Percentiles rank a stretch among this genome's conserved stretches.
These are phyloP conservation scores for Scaeva pyrastri DNA, from an alignment of 2,888 invertebrate species.

Conservation along the genomic window DNA sequence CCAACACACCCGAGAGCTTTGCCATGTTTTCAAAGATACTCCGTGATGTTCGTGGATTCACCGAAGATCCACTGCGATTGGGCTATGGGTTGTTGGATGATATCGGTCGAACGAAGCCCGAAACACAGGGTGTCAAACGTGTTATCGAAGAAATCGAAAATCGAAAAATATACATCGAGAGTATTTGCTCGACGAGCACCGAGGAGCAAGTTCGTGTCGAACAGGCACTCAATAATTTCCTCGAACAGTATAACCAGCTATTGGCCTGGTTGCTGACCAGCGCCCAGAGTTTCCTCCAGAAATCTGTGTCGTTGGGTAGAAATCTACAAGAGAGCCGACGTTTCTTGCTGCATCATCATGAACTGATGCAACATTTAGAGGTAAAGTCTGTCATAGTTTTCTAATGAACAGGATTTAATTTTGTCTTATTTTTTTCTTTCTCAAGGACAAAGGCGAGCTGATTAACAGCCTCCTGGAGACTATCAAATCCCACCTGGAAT, in stretches of 20 bases:
- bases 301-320: slow-evolving; percentile 90
- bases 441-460: slow-evolving; percentile 88
- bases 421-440: slow-evolving; percentile 76
- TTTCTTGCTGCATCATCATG: slow-evolving; percentile 90
- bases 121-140: slow-evolving; percentile 88
- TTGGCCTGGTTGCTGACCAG: slow-evolving; percentile 90
- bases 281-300: slow-evolving; percentile 89
- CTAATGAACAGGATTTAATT: too few relatives aligned
- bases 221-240: slow-evolving; percentile 88
- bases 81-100: slow-evolving; percentile 90
- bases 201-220: slow-evolving; percentile 89
- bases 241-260: slow-evolving; percentile 88
- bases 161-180: slow-evolving; percentile 87
- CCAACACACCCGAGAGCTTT: slow-evolving; percentile 88
- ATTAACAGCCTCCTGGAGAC: slow-evolving; percentile 87
- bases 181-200: slow-evolving; percentile 87
- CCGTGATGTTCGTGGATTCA: slow-evolving; percentile 88
- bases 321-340: slow-evolving; percentile 88
- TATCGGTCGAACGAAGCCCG: slow-evolving; percentile 87
- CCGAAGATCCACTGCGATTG: slow-evolving; percentile 88
- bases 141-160: slow-evolving; percentile 90
- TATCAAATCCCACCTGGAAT: slow-evolving; percentile 87
- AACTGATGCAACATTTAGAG: slow-evolving; percentile 89
- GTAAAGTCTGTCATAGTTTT: slow-evolving; percentile 82
- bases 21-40: slow-evolving; percentile 88